These are phyloP conservation scores for Urocynchramus pylzowi DNA, from an alignment of 2,113 vertebrate genomes.

Conservation along the genomic window DNA sequence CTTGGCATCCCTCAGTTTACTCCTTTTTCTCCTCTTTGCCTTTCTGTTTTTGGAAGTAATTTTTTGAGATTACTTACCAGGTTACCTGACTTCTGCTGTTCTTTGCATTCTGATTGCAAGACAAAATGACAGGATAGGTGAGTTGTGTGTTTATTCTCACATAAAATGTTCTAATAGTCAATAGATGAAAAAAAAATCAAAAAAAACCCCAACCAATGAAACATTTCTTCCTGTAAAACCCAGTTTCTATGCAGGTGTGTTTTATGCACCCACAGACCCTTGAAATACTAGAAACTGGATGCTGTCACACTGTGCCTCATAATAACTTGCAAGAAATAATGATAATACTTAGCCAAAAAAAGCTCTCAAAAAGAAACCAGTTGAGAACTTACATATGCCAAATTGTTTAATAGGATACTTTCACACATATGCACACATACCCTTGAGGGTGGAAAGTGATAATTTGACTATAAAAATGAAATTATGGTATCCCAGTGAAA, in stretches of 20 bases:
- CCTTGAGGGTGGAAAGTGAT: background rate
- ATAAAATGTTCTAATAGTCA: background rate
- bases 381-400: background rate
- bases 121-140: background rate
- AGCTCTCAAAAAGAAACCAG: background rate
- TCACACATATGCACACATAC: background rate
- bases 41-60: background rate
- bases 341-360: conserved; percentile 7
- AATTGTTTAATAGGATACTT: conserved; percentile 4
- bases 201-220: background rate
- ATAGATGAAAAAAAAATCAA: background rate
- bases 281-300: background rate
- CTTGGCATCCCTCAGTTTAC: background rate
- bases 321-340: conserved; percentile 33
- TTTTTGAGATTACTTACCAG: background rate
- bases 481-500: conserved; percentile 17
- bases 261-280: background rate
- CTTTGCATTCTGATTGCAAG: background rate
- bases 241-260: background rate
- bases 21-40: background rate
- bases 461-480: conserved; percentile 35
- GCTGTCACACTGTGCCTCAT: background rate
- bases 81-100: background rate
- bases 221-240: background rate
- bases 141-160: background rate